A percentile compares a stretch with the other conserved stretches of the same genome.
Evolutionary conservation across 2,113 vertebrate genomes (phyloP).

Genomic region (Macquaria australasica): DNA sequence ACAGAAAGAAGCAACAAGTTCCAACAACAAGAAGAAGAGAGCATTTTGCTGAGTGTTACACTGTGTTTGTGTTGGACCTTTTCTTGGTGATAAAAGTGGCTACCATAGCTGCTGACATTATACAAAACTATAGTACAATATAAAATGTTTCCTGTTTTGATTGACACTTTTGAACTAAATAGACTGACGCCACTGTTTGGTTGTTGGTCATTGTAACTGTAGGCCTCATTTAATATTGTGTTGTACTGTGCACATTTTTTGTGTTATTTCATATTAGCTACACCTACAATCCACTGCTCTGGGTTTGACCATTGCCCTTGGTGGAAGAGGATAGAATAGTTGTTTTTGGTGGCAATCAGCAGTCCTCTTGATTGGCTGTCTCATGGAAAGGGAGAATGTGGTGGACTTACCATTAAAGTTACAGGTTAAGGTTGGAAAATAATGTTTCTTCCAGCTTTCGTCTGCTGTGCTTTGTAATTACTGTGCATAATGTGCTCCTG

Average conservation of each 20-base stretch:
- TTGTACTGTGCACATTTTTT: background rate
- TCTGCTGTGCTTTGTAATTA: background rate
- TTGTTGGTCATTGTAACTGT: background rate
- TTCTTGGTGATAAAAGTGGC: slow-evolving; percentile 1
- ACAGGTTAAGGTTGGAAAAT: background rate
- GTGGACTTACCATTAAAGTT: background rate
- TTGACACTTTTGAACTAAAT: background rate
- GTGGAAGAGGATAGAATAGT: background rate
- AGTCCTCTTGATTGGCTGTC: background rate
- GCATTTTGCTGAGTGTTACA: background rate
- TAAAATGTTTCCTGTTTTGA: background rate
- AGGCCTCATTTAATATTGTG: background rate
- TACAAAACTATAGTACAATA: background rate
- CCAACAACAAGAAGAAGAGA: slow-evolving; percentile 16
- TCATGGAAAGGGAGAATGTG: background rate
- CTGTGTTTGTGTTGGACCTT: background rate
- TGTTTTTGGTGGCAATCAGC: background rate
- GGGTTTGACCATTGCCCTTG: background rate
- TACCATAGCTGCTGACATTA: background rate
- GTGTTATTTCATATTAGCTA: too few species aligned
- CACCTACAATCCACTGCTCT: background rate
- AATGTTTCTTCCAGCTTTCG: background rate
- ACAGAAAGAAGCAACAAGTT: slow-evolving; percentile 29
- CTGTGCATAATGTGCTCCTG: background rate
- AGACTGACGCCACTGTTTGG: background rate